A percentile compares a stretch with the other conserved stretches of the same genome.
phyloP scores from a whole-genome alignment of 2,113 vertebrate genomes.

The Zosterops lateralis region DNA sequence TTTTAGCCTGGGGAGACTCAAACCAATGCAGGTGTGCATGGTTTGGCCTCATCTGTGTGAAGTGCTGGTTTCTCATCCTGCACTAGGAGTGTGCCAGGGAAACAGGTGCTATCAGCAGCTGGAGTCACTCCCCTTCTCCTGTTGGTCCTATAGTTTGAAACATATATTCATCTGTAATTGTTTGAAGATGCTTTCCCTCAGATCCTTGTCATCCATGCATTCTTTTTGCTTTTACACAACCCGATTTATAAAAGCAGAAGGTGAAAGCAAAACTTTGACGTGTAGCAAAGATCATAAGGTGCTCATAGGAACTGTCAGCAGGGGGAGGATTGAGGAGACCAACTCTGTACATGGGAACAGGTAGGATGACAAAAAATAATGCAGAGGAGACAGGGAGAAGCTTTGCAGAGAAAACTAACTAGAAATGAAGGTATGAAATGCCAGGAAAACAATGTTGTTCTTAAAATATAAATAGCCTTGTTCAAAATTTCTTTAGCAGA shows the following conservation, averaged over 20 bases:
- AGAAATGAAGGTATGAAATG: neutral
- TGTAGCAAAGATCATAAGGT: neutral
- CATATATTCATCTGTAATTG: neutral
- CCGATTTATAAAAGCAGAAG: neutral
- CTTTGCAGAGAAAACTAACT: neutral
- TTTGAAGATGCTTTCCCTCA: neutral
- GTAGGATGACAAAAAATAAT: neutral
- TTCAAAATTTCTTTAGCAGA: neutral
- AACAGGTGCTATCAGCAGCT: neutral
- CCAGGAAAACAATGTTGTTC: neutral
- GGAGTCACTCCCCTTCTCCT: neutral
- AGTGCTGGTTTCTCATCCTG: neutral
- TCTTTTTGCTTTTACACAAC: neutral
- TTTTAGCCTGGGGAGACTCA: neutral
- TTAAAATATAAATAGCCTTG: neutral
- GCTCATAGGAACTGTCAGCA: neutral
- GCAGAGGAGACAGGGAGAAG: neutral
- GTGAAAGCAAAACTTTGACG: neutral
- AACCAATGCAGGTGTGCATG: neutral
- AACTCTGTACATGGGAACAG: neutral
- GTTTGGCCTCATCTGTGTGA: neutral
- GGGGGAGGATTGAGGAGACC: neutral
- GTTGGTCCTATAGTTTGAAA: neutral
- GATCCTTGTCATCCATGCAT: neutral
- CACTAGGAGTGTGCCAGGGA: neutral